phyloP scores from a whole-genome alignment of 2,113 vertebrate species.

The Sarotherodon lohbergeri region DNA sequence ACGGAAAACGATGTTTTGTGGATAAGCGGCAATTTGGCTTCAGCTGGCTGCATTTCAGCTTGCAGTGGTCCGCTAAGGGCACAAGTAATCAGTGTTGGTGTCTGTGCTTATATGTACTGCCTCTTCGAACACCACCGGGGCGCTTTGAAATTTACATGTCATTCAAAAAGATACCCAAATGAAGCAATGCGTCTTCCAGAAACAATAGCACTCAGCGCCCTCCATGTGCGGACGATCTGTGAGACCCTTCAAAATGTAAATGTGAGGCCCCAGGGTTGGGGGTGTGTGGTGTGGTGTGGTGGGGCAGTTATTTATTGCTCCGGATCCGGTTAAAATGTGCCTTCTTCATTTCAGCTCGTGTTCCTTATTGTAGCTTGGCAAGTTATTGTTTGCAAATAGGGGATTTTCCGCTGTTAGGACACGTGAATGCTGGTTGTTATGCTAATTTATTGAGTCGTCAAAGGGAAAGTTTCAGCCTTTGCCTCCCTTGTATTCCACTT shows the following conservation, averaged over 20 bases:
- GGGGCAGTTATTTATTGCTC: conserved; percentile 63
- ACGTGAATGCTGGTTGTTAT: conserved; percentile 65
- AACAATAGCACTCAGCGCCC: conserved; percentile 6
- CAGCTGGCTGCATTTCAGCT: conserved; percentile 27
- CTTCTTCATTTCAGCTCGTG: conserved; percentile 63
- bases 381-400: conserved; percentile 69
- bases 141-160: conserved; percentile 54
- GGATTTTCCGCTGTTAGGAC: conserved; percentile 57
- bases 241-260: conserved; percentile 58
- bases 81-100: not conserved
- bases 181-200: not conserved
- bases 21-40: not conserved
- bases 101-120: not conserved
- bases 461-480: conserved; percentile 32
- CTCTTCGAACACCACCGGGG: not conserved
- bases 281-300: not conserved
- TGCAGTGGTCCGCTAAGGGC: not conserved
- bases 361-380: conserved; percentile 58
- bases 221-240: not conserved
- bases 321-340: conserved; percentile 74
- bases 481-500: not conserved
- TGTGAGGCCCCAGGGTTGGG: conserved; percentile 28
- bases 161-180: conserved; percentile 16
- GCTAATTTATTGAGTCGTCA: conserved; percentile 67
- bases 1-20: conserved; percentile 64